Evolutionary conservation across 1,140 invertebrate species (phyloP).

Genomic region (Oncopeltus fasciatus): DNA sequence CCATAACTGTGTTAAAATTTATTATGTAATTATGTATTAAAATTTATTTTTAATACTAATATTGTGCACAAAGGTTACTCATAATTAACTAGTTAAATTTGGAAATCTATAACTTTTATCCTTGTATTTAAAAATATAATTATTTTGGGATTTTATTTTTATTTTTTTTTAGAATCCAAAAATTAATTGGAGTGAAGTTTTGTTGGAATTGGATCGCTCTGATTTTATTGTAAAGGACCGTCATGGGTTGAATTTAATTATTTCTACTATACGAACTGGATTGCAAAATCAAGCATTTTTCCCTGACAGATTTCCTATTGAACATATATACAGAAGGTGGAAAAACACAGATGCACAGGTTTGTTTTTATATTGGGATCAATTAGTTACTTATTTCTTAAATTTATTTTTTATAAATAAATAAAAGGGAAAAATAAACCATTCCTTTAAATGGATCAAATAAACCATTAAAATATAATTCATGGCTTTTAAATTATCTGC

Average conservation of each 20-base stretch:
- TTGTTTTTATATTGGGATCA: slow-evolving; percentile 3
- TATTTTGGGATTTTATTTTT: slow-evolving; percentile 6
- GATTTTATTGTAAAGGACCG: slow-evolving; percentile 80
- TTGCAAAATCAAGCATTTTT: slow-evolving; percentile 57
- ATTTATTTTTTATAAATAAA: neutral
- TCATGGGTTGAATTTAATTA: slow-evolving; percentile 62
- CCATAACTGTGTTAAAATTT: no score
- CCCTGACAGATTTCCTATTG: slow-evolving; percentile 68
- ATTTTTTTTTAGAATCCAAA: slow-evolving; percentile 40
- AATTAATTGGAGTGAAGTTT: slow-evolving; percentile 83
- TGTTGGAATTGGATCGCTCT: slow-evolving; percentile 75
- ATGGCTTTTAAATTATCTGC: no score
- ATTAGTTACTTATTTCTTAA: neutral
- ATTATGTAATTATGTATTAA: no score
- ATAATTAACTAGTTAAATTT: neutral
- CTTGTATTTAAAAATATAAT: no score
- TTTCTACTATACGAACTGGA: slow-evolving; percentile 59
- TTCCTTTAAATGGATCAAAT: no score
- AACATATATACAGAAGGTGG: slow-evolving; percentile 80
- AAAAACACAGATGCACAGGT: slow-evolving; percentile 75
- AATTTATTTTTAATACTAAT: no score
- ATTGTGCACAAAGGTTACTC: no score
- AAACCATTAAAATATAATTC: no score
- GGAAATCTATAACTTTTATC: neutral
- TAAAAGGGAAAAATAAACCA: neutral